These are phyloP conservation scores for Margaritifera margaritifera DNA, from an alignment of 2,888 invertebrate species.

Conservation along the genomic window DNA sequence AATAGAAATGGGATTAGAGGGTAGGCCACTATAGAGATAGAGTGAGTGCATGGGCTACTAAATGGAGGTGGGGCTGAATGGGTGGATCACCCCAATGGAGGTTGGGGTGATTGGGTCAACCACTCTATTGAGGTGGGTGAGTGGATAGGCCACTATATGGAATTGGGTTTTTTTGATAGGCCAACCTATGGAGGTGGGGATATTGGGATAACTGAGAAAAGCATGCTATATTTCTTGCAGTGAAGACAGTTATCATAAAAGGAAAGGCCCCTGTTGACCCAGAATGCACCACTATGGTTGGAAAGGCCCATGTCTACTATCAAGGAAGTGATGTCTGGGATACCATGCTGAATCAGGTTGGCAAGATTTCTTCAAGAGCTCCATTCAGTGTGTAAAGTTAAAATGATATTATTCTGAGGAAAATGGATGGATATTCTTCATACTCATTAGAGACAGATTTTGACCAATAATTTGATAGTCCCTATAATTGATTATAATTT, in stretches of 20 bases:
- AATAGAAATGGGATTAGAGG: too few species aligned
- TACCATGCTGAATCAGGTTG: slow-evolving; percentile 75
- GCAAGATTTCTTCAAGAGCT: not conserved
- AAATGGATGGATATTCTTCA: not conserved
- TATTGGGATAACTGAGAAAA: not conserved
- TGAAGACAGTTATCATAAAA: slow-evolving; percentile 68
- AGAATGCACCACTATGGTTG: slow-evolving; percentile 63
- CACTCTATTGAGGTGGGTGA: too few species aligned
- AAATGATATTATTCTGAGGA: not conserved
- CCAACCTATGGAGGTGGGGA: not conserved
- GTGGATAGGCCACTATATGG: too few species aligned
- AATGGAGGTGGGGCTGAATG: too few species aligned
- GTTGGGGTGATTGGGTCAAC: too few species aligned
- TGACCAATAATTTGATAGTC: not conserved
- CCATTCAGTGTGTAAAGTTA: not conserved
- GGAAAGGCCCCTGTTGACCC: slow-evolving; percentile 73
- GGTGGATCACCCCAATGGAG: too few species aligned
- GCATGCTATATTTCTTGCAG: slow-evolving; percentile 36
- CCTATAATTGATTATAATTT: not conserved
- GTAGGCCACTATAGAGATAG: too few species aligned
- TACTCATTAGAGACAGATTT: not conserved
- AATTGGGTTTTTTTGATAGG: too few species aligned
- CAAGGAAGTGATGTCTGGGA: slow-evolving; percentile 73
- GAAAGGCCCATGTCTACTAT: slow-evolving; percentile 69
- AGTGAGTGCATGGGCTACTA: too few species aligned